Evolutionary conservation across 53 echinoderm and acorn worm genomes (phyloP), one percentile per base, ranked within the genome.

Genomic region (Glandiceps talaboti): DNA sequence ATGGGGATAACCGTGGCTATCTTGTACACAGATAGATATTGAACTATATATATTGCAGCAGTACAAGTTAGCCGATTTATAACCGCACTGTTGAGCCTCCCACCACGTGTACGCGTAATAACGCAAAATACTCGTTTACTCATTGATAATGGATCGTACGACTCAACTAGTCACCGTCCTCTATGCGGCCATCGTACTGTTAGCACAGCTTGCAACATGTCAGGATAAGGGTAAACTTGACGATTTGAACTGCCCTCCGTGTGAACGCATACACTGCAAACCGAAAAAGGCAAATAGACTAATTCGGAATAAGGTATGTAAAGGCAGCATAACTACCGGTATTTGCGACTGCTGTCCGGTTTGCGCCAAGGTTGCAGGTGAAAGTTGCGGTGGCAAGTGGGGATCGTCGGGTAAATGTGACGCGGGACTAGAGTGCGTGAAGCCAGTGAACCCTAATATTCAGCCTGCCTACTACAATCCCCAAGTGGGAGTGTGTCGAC

Each of bases 261-360:
- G 92, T 74, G 90, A 92, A 30, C 85, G 88, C 76, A 82, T 92
- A 1, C 92, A 95, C 76, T 92, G 96, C 78, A 90, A 79, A 79
- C 95, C 95, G 0, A 84, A 83, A 76, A 92, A 90, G 82, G 85
- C 89, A 1, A 92, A 20, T 45, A 6, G 64, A 12, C 64, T 92
- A 29, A 92, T 92, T 78, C 77, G 90, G 32, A 92, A 88, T 82
- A n/a, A n/a, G n/a, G n/a, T n/a, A n/a, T 95, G 95, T 77, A 88
- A 83, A 77, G 95, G 95, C 1, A 91, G 91, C 30, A 26, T 76
- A 78, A 90, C 90, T 14, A 74, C 86, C 30, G 95, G 95, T 14
- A 87, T 95, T 0, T 95, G 95, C 76, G 90, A 88, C 74, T 95
- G 95, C 76, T 95, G 95, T 32, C 95, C 95, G 33, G 85, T 87